Evolutionary conservation across 2,113 vertebrate species (phyloP).

Genomic region (Hassar affinis): DNA sequence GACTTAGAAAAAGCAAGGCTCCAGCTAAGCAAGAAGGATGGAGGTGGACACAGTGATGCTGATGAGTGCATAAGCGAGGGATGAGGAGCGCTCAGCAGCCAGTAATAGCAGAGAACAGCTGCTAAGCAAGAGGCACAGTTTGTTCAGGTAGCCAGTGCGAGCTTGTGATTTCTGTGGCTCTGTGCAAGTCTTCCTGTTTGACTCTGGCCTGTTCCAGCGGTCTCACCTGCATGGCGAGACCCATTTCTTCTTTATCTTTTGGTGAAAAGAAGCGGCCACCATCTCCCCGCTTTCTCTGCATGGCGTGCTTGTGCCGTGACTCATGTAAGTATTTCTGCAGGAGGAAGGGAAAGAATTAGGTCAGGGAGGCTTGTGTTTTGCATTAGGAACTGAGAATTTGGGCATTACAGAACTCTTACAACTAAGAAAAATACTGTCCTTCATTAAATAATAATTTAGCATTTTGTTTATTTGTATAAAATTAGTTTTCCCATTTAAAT

Average conservation of each 20-base stretch:
- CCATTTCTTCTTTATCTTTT: slow-evolving; percentile 89
- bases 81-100: background rate
- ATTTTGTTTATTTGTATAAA: no score
- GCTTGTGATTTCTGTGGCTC: slow-evolving; percentile 36
- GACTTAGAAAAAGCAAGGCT: background rate
- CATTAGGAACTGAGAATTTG: background rate
- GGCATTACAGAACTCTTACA: no score
- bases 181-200: slow-evolving; percentile 50
- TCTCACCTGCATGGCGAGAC: slow-evolving; percentile 82
- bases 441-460: no score
- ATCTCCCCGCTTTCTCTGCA: slow-evolving; percentile 94
- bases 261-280: slow-evolving; percentile 96
- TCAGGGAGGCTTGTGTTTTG: background rate
- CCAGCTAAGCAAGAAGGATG: slow-evolving; percentile 6
- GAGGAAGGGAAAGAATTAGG: background rate
- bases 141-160: slow-evolving; percentile 47
- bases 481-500: no score
- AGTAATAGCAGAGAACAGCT: slow-evolving; percentile 15
- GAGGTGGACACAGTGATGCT: background rate
- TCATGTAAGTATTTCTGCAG: slow-evolving; percentile 97
- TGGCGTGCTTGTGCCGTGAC: slow-evolving; percentile 93
- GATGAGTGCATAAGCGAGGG: slow-evolving; percentile 19
- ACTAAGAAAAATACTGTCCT: no score
- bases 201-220: slow-evolving; percentile 32
- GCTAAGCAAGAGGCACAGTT: slow-evolving; percentile 43